These are phyloP conservation scores for Sycophila texana DNA, from an alignment of 2,888 invertebrate species.

Conservation along the genomic window DNA sequence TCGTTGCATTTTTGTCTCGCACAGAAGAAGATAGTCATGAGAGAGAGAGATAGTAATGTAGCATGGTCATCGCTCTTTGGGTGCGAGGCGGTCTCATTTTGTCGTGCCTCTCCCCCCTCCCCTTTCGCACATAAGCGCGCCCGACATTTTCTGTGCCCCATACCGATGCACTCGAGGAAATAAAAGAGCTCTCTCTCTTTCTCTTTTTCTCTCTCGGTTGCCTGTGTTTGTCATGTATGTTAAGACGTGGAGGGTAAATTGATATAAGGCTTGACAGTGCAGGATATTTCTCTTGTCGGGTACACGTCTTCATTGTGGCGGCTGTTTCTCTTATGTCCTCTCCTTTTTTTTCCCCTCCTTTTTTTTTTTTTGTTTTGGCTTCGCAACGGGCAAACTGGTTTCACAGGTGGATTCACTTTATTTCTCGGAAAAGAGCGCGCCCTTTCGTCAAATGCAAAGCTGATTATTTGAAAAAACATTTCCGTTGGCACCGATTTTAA, in stretches of 20 bases:
- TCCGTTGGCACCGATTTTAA: no score
- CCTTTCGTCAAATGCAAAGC: no score
- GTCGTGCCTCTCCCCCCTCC: not conserved
- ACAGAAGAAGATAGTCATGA: constrained; percentile 1
- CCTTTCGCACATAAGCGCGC: no score
- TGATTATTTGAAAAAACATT: no score
- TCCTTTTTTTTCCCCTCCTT: not conserved
- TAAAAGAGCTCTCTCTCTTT: not conserved
- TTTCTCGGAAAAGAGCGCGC: no score
- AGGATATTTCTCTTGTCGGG: constrained; percentile 62
- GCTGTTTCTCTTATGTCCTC: not conserved
- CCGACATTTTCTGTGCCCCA: no score
- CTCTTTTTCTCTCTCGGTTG: not conserved
- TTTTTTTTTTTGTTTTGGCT: not conserved
- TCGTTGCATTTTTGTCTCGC: constrained; percentile 1
- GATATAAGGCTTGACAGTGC: constrained; percentile 58
- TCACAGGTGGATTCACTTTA: no score
- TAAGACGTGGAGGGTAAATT: constrained; percentile 12
- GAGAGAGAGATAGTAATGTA: not conserved
- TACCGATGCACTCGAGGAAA: no score
- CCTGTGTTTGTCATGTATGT: constrained; percentile 47
- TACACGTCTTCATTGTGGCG: constrained; percentile 1
- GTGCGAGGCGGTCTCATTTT: constrained; percentile 42
- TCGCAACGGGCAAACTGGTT: not conserved
- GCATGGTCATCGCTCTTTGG: constrained; percentile 59